A percentile compares a stretch with the other conserved stretches of the same genome.
These are phyloP conservation scores for Aphrophora alni DNA, from an alignment of 2,888 invertebrate species.

Conservation along the genomic window DNA sequence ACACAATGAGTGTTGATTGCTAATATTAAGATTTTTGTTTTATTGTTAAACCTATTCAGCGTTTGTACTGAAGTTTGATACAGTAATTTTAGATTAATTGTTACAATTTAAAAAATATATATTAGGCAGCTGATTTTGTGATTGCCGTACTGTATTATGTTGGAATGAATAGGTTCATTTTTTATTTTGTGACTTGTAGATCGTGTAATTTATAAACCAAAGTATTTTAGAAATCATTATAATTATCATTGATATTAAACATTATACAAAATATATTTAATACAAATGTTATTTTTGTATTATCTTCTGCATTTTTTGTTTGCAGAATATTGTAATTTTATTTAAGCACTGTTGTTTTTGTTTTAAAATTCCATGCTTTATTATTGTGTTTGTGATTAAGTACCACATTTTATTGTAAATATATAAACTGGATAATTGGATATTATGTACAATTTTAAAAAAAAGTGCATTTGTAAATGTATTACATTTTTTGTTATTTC, in stretches of 20 bases:
- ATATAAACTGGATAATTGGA: too few relatives aligned
- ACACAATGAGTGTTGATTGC: neutral
- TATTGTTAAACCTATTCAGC: neutral
- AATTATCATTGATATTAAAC: neutral
- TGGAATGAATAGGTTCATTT: neutral
- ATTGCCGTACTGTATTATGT: neutral
- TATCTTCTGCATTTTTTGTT: neutral
- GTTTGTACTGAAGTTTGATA: neutral
- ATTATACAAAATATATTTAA: neutral
- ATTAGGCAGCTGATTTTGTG: neutral
- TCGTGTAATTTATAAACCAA: neutral
- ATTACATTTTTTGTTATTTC: too few relatives aligned
- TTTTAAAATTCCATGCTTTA: too few relatives aligned
- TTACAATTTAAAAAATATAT: too few relatives aligned
- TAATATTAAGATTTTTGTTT: neutral
- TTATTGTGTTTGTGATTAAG: too few relatives aligned
- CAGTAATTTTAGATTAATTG: too few relatives aligned
- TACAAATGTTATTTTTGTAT: neutral
- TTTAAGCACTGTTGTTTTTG: neutral
- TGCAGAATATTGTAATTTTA: neutral
- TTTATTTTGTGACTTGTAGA: neutral
- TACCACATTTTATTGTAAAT: too few relatives aligned
- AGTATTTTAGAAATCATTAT: neutral
- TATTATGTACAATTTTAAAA: too few relatives aligned
- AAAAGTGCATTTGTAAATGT: too few relatives aligned